Evolutionary conservation across 2,797 vertebrate genomes (phyloP), one percentile per base, ranked within the genome.

Genomic region (Tokudaia muenninki): DNA sequence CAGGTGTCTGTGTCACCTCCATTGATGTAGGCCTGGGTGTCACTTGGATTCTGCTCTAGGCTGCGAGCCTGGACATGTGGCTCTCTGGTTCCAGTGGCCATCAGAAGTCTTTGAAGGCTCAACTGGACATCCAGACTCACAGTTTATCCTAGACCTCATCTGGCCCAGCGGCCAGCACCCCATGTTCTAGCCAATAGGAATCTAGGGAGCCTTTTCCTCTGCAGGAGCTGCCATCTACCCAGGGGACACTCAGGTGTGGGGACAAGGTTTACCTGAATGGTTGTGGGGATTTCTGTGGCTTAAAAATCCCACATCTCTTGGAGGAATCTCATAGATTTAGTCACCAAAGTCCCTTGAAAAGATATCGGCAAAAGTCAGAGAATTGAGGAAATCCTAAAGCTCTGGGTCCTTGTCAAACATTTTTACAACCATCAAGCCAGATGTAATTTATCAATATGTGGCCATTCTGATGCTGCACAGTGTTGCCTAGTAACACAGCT

Each of bases 401-500:
- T 91, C 44, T 74, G 47, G 61, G 47, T 81, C 65, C 77, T 97
- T 86, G 72, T 61, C 50, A 81, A 47, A 4, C 72, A 81, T 79
- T 86, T 94, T 57, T 41, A 65, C 10, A 16, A 82, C 21, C 21
- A 22, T 4, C 19, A 29, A n/a, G 80, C 50, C 67, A 90, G 67
- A 77, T 91, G n/a, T 75, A 87, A 89, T 65, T 67, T 63, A 77
- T 41, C 63, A 80, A 61, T 37, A 31, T 84, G 75, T 80, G 72
- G 57, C 91, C 29, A 19, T 59, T 95, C 7, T 61, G 34, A 77
- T 37, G 29, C 47, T 77, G 86, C 94, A 86, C 31, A 57, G 67
- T 41, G 89, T 94, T 96, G 92, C 92, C 67, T 91, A 84, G 91
- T 89, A 94, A 95, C 77, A 92, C n/a, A 81, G n/a, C 22, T 52